A percentile compares a stretch with the other conserved stretches of the same genome.
These are phyloP conservation scores for Pempheris klunzingeri DNA, from an alignment of 2,797 vertebrate genomes.

Conservation along the genomic window DNA sequence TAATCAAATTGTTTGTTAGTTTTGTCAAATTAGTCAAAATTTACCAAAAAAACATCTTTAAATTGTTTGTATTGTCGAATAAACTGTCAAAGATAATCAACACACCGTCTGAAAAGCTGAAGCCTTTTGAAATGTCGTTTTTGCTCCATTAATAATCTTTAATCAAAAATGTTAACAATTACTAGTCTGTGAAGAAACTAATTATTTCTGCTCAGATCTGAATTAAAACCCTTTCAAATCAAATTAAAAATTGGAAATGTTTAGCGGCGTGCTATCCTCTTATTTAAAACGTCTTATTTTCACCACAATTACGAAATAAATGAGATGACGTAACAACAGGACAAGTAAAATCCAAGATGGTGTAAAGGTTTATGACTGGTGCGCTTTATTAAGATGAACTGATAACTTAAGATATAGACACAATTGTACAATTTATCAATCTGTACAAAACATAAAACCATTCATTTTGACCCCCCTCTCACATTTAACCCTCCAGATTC, in stretches of 20 bases:
- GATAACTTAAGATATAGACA: conserved; percentile 87
- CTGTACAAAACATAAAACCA: conserved; percentile 84
- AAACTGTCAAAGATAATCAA: neutral
- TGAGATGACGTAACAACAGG: neutral
- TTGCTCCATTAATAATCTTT: neutral
- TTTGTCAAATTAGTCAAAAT: neutral
- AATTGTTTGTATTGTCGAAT: neutral
- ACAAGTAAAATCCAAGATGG: neutral
- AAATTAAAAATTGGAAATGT: neutral
- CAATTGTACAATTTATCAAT: conserved; percentile 84
- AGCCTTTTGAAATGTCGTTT: neutral
- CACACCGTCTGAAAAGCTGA: too few relatives aligned
- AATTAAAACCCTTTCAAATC: neutral
- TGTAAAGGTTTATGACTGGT: conserved; percentile 79
- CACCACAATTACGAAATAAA: neutral
- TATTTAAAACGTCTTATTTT: neutral
- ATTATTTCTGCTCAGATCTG: neutral
- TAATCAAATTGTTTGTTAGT: neutral
- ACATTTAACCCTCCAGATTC: conserved; percentile 62
- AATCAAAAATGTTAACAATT: neutral
- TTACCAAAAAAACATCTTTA: neutral
- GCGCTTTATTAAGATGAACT: conserved; percentile 85
- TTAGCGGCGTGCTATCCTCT: neutral
- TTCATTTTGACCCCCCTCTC: conserved; percentile 67
- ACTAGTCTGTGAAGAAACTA: neutral